phyloP scores from a whole-genome alignment of 2,113 vertebrate genomes.

The Pseudorectes ferrugineus region DNA sequence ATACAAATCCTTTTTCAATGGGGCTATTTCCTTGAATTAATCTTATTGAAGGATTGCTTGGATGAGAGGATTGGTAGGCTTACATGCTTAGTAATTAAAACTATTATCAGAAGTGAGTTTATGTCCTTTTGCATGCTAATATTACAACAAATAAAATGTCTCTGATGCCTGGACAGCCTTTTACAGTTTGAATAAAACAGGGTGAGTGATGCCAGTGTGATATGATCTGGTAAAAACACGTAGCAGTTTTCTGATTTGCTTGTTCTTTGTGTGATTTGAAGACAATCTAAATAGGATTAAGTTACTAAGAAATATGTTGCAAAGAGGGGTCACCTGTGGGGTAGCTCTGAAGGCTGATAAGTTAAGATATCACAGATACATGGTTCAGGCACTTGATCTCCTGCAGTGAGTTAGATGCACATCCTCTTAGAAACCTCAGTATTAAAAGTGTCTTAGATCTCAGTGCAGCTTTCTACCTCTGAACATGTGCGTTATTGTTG shows the following conservation, averaged over 20 bases:
- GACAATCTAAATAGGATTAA: conserved; percentile 58
- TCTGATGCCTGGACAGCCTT: neutral
- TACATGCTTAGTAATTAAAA: conserved; percentile 53
- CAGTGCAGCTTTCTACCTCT: neutral
- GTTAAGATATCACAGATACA: conserved; percentile 10
- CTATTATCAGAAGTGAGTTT: conserved; percentile 10
- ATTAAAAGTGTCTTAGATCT: neutral
- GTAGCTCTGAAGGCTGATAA: neutral
- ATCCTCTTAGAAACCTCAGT: conserved; percentile 41
- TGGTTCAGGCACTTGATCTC: conserved; percentile 61
- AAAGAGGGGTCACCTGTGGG: neutral
- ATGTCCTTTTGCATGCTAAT: neutral
- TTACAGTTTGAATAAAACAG: neutral
- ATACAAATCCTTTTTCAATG: conserved; percentile 5
- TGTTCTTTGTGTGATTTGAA: conserved; percentile 47
- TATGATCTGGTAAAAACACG: conserved; percentile 40
- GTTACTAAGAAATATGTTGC: conserved; percentile 52
- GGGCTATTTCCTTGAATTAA: conserved; percentile 22
- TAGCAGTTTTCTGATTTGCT: conserved; percentile 4
- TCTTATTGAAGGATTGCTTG: conserved; percentile 31
- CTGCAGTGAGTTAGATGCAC: conserved; percentile 30
- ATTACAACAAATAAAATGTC: neutral
- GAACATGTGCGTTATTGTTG: conserved; percentile 27
- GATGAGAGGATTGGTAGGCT: conserved; percentile 17
- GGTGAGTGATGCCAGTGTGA: neutral